phyloP scores from a whole-genome alignment of 2,797 vertebrate species.

The Cygnus olor region DNA sequence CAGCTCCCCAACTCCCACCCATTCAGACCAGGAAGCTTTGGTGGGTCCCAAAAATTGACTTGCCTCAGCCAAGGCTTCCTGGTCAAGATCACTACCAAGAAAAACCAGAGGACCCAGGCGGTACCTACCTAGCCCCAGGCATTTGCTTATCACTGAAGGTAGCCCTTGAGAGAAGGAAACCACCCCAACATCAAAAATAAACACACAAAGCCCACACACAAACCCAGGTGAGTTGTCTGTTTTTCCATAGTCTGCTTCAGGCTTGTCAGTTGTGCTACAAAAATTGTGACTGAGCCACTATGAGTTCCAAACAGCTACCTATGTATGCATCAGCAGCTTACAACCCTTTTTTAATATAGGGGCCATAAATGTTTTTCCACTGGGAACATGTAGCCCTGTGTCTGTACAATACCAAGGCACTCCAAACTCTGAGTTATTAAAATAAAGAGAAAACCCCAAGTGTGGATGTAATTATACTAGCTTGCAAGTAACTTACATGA shows the following conservation, averaged over 20 bases:
- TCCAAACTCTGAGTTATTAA: background rate
- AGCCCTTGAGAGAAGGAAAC: background rate
- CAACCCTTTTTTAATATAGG: background rate
- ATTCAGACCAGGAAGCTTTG: background rate
- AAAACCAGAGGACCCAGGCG: background rate
- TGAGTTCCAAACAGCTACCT: background rate
- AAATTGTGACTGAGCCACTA: background rate
- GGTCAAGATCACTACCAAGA: too few relatives aligned
- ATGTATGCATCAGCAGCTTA: background rate
- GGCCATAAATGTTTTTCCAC: background rate
- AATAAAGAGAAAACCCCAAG: background rate
- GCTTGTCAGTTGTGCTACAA: background rate
- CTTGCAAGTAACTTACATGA: background rate
- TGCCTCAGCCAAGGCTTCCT: background rate
- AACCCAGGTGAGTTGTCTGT: background rate
- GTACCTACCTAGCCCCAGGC: background rate
- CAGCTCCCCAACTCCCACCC: background rate
- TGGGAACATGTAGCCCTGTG: background rate
- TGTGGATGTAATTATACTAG: background rate
- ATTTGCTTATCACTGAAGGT: background rate
- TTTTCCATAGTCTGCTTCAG: too few relatives aligned
- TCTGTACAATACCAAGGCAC: background rate
- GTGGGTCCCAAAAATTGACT: background rate
- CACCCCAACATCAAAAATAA: background rate
- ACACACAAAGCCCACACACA: fast-evolving